Base-by-base conservation (phyloP, 2,113 vertebrate genomes). In the Polypterus bichir region DNA sequence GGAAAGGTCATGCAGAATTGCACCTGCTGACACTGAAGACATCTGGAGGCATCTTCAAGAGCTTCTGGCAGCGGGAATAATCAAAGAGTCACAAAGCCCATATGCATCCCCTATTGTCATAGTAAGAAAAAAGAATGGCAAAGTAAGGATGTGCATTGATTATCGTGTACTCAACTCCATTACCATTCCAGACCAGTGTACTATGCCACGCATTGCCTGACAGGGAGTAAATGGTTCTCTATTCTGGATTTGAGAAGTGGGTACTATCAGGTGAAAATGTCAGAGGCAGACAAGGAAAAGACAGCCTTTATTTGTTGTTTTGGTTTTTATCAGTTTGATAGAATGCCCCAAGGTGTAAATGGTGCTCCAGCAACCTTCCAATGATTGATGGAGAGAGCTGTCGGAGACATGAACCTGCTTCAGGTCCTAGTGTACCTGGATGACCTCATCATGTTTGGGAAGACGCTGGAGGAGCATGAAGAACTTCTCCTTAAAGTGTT, bases 381-480 rank as follows among this genome's bases (percentile, higher is more conserved):
- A 27, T 47, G 58, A 9, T 44, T 56, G 5, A 65, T 51, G 57
- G 59, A 27, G 27, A 27, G 27, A 27, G 27, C 27, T 27, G 27
- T 27, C 27, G 2, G 27, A 27, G 52, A 61, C 45, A 65, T 60
- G 64, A 56, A 56, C 11, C 11, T 56, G 6, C 11, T 56, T 6
- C 54, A 56, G 4, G 54, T 56, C 6, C 10, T 56, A n/a, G 54
- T 56, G 5, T 56, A 56, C 11, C 54, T 56, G 6, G 51, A 60
- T 56, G 53, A 65, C 47, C 5, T 65, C 4, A 61, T 60, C 7
- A 9, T 55, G 9, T 61, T 65, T 47, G 52, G 46, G 7, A 54
- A 60, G 44, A 65, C 64, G 4, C 46, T 55, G 8, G 52, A 65
- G 45, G 57, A 65, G 44, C 54, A 56, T 10, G 54, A 56, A 27